Base-by-base conservation (phyloP, 2,797 vertebrate species). In the Lithobates pipiens region DNA sequence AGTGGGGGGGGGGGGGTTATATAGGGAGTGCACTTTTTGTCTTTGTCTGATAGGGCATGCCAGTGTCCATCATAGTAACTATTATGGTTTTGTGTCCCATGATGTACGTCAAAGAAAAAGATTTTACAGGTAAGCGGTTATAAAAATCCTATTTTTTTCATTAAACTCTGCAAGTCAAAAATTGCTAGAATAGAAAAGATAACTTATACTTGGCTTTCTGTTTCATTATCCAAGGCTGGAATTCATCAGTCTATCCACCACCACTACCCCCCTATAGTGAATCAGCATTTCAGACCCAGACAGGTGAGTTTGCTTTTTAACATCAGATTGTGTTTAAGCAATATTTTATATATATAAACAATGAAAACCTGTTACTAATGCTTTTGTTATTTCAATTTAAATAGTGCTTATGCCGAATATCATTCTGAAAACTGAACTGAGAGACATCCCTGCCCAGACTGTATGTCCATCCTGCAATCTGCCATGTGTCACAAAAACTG, bases 371-470 rank as follows among this genome's bases (percentile, higher is more conserved):
- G 0, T 25, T 15, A 39, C 25, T 63, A 39, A 5, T 7, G 8
- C 29, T 2, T 32, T 77, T 16, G 25, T 27, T 15, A 65, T 77
- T 77, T 18, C 18, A 5, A 36, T 23, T 21, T 61, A 16, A 69
- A 69, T 69, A 68, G 65, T 79, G 44, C 2, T 79, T 32, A 3
- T 44, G 27, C 46, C 78, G 23, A 42, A 71, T 54, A 7, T 34
- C 44, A 36, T 72, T 76, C 21, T 83, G 27, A 83, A 76, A 57
- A 42, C 36, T 5, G 18, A 69, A 1, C 44, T 83, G 39, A 29
- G 39, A 54, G 73, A 83, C 36, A 68, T n/a, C 50, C 81, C 81
- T 11, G 73, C 42, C 46, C 81, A 69, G 73, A 46, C 81, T n/a
- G 61, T 76, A 2, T 83, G 81, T 5, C 81, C 72, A 32, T 67